Evolutionary conservation across 2,113 vertebrate genomes (phyloP).

Genomic region (Pteronura brasiliensis): DNA sequence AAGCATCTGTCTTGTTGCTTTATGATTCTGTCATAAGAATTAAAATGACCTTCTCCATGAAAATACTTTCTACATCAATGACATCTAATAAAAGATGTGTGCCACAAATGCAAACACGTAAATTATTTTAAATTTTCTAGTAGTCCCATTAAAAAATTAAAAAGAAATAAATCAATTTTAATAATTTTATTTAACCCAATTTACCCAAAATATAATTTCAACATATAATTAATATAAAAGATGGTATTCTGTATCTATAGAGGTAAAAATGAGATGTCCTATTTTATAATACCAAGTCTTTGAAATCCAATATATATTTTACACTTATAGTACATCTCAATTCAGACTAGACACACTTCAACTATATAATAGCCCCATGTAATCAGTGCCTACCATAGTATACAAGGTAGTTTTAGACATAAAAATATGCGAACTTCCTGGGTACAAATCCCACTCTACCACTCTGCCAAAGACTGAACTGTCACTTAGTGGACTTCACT

Average conservation of each 20-base stretch:
- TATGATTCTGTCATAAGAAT: background rate
- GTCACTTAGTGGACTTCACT: background rate
- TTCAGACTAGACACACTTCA: background rate
- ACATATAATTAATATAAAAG: background rate
- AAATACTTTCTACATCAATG: background rate
- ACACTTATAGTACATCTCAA: background rate
- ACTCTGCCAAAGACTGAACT: background rate
- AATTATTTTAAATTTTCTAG: background rate
- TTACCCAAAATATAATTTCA: background rate
- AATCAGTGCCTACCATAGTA: background rate
- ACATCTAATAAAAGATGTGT: background rate
- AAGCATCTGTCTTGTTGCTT: background rate
- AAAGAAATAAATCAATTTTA: background rate
- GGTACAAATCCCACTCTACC: background rate
- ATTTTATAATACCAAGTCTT: background rate
- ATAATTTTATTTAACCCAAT: background rate
- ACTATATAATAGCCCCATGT: background rate
- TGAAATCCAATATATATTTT: background rate
- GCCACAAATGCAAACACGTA: background rate
- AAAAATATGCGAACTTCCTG: background rate
- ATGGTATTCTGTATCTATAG: background rate
- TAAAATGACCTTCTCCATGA: background rate
- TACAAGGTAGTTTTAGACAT: background rate
- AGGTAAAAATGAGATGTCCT: background rate
- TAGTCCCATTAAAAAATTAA: background rate